These are phyloP conservation scores for Athalia cordata DNA, from an alignment of 2,888 invertebrate species.

Conservation along the genomic window DNA sequence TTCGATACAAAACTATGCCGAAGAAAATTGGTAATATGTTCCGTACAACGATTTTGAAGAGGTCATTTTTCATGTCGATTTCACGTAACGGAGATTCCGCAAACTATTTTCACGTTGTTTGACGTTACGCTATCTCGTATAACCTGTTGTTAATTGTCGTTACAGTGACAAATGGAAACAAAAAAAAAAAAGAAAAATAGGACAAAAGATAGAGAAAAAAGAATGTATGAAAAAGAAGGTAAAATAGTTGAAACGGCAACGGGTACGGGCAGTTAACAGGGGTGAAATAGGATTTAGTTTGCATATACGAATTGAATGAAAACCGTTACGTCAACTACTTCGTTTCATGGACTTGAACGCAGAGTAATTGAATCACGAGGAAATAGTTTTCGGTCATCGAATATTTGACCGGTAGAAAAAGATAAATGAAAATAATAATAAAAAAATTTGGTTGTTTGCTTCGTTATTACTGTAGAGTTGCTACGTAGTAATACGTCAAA, in stretches of 20 bases:
- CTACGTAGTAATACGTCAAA: neutral
- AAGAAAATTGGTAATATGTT: too few relatives aligned
- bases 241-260: conserved; percentile 23
- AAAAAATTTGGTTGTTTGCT: conserved; percentile 7
- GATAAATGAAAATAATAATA: neutral
- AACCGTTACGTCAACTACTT: conserved; percentile 42
- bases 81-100: too few relatives aligned
- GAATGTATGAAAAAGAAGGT: neutral
- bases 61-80: too few relatives aligned
- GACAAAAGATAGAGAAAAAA: too few relatives aligned
- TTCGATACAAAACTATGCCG: too few relatives aligned
- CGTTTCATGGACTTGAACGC: conserved; percentile 31
- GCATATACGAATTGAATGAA: conserved; percentile 40
- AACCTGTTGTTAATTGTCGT: too few relatives aligned
- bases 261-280: conserved; percentile 28
- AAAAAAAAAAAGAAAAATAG: too few relatives aligned
- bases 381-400: conserved; percentile 37
- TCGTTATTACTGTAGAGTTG: neutral
- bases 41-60: too few relatives aligned
- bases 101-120: too few relatives aligned
- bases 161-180: too few relatives aligned
- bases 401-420: conserved; percentile 19
- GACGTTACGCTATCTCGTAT: too few relatives aligned
- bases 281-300: conserved; percentile 36
- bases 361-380: conserved; percentile 28